Base-by-base conservation (phyloP, 2,797 vertebrate genomes). In the Schizopygopsis malacanthus region DNA sequence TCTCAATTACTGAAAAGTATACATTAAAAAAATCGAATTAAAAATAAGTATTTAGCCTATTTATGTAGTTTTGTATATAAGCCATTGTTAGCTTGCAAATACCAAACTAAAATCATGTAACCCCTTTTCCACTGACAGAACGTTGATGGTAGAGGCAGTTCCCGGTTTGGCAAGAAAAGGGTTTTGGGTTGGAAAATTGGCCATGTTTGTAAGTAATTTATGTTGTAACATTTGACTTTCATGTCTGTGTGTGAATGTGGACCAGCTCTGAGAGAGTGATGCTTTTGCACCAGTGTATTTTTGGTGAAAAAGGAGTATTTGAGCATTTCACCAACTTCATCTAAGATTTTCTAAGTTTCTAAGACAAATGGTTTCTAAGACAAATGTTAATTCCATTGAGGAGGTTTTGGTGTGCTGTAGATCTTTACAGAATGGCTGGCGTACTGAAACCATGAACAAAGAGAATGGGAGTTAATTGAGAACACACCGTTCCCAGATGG, bases 401-500 rank as follows among this genome's bases (percentile, higher is more conserved):
- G 76, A 72, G 67, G 83, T 87, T 85, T 20, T 2, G 83, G 25
- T 90, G 87, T 90, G 91, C 91, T 91, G 90, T 91, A 91, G 92
- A 91, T 91, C 92, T 93, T 93, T 92, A 94, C 93, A 94, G 92
- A 73, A 43, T 45, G 41, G 78, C n/a, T 79, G 81, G 73, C 92
- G 87, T 67, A 47, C 65, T 92, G 91, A 93, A 93, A 91, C 88
- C 87, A 89, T 89, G 88, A 93, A 93, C 79, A 79, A 88, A 88
- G 90, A 92, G 90, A 90, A 93, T 88, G 88, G 91, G 89, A 94
- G 91, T 93, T 94, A 94, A 94, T 95, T 94, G 92, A 93, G 92
- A 91, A 92, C 93, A 89, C 91, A 94, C 94, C 85, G 92, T 92
- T 94, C 94, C 93, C 94, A 95, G 94, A 95, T 95, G 94, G 91